Evolutionary conservation across 1,140 invertebrate species (phyloP).

Genomic region (Prorops nasuta): DNA sequence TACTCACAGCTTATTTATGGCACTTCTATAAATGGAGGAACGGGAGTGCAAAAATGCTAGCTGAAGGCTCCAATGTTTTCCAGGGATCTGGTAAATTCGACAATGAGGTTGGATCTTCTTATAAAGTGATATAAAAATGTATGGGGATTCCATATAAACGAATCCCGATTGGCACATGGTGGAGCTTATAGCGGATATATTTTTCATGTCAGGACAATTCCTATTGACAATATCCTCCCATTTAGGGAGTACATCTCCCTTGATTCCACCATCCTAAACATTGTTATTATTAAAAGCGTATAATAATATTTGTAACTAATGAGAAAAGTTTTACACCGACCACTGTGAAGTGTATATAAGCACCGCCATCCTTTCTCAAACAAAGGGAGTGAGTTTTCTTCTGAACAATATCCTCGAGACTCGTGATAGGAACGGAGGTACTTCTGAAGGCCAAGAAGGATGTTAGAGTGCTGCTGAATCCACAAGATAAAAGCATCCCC

Average conservation of each 20-base stretch:
- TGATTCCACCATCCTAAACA: no score
- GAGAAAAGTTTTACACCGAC: neutral
- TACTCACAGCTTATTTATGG: no score
- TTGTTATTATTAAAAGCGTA: neutral
- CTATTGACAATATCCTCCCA: conserved; percentile 26
- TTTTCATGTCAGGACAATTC: conserved; percentile 29
- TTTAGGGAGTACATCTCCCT: conserved; percentile 1
- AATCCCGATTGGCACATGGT: conserved; percentile 25
- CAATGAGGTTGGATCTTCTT: conserved; percentile 18
- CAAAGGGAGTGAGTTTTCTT: conserved; percentile 32
- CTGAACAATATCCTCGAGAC: conserved; percentile 23
- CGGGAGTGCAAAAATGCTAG: conserved; percentile 27
- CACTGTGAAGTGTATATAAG: conserved; percentile 19
- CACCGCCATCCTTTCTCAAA: conserved; percentile 26
- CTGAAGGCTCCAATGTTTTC: conserved; percentile 17
- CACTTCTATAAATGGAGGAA: neutral
- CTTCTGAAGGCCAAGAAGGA: conserved; percentile 29
- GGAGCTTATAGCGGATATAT: conserved; percentile 2
- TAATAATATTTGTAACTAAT: neutral
- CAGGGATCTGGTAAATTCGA: conserved; percentile 24
- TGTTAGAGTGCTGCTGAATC: conserved; percentile 32
- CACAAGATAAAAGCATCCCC: conserved; percentile 32
- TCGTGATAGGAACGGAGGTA: conserved; percentile 21
- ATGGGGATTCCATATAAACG: conserved; percentile 29
- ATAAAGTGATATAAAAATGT: conserved; percentile 30